phyloP scores from a whole-genome alignment of 2,113 vertebrate genomes.

The mouse (Mus musculus) region DNA sequence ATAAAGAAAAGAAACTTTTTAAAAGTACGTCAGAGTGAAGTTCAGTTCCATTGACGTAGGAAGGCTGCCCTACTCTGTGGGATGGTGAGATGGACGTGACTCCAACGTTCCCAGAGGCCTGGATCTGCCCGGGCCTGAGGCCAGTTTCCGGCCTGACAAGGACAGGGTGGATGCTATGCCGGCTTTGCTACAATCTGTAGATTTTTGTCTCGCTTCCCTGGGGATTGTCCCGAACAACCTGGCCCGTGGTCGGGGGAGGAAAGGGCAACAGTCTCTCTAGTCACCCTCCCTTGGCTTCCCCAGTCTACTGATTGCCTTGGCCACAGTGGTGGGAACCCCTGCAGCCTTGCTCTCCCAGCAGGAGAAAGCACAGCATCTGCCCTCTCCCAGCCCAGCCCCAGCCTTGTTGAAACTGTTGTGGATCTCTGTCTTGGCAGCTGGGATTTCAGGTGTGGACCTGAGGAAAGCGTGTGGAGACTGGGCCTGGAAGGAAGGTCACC shows the following conservation, averaged over 20 bases:
- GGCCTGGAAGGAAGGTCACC: neutral
- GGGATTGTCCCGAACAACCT: neutral
- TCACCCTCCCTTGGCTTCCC: neutral
- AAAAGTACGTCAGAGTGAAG: neutral
- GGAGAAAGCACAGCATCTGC: neutral
- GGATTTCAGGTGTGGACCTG: neutral
- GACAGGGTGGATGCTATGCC: neutral
- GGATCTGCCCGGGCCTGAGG: slow-evolving; percentile 36
- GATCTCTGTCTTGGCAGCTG: neutral
- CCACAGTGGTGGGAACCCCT: slow-evolving; percentile 6
- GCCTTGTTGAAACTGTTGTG: slow-evolving; percentile 55
- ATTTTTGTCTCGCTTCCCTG: neutral
- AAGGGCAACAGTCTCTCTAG: neutral
- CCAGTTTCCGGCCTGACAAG: slow-evolving; percentile 65
- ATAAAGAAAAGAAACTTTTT: neutral
- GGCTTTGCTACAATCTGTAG: slow-evolving; percentile 30
- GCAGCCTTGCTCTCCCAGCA: slow-evolving; percentile 49
- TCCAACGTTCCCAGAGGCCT: slow-evolving; percentile 43
- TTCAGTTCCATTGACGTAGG: neutral
- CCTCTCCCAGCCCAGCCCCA: neutral
- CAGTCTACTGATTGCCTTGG: neutral
- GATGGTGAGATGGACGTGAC: neutral
- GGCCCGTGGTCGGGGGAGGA: neutral
- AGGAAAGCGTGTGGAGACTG: neutral
- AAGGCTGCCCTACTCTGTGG: neutral